Evolutionary conservation across 2,888 invertebrate species (phyloP), one percentile per base, ranked within the genome.

Genomic region (Hirtodrosophila histrioides): DNA sequence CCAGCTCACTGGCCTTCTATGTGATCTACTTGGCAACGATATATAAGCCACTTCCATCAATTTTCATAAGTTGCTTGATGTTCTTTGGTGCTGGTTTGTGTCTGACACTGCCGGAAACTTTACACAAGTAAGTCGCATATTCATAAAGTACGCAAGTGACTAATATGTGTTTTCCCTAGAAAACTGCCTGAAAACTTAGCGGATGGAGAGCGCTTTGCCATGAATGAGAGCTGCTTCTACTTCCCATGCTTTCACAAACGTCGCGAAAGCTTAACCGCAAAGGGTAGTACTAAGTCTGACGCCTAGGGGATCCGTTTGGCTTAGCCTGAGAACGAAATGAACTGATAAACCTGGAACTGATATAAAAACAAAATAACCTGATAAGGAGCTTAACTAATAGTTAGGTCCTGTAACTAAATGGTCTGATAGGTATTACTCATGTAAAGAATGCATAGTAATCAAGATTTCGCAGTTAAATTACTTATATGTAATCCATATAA

Each of bases 101-200:
- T 62, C 82, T 94, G n/a, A 91, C 93, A 39, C 88, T 94, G 51
- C 94, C 94, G 1, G 94, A 94, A 90, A 94, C 94, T 1, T 87
- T 93, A 37, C 90, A 92, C 63, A 88, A 88, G 91, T 91, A 80
- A 85, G 80, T 69, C 5, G 1, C 4, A 9, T 37, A 27, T 2
- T 31, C 17, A 50, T 24, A 0, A 6, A 12, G 17, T 3, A 4
- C 33, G 4, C 8, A n/a, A 10, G 1, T 53, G 4, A n/a, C 3
- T 6, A 12, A 17, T 11, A 17, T 33, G 11, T 9, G 3, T 29
- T 36, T 39, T 12, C 0, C 35, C 2, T 45, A 91, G 92, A 56
- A 92, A 93, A 61, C 89, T 94, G 35, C 94, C 94, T 1, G 93
- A 93, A 35, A 93, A 93, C 1, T 82, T 94, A 23, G 90, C 92